Evolutionary conservation across 2,888 invertebrate genomes (phyloP).

Genomic region (Congeria kusceri): DNA sequence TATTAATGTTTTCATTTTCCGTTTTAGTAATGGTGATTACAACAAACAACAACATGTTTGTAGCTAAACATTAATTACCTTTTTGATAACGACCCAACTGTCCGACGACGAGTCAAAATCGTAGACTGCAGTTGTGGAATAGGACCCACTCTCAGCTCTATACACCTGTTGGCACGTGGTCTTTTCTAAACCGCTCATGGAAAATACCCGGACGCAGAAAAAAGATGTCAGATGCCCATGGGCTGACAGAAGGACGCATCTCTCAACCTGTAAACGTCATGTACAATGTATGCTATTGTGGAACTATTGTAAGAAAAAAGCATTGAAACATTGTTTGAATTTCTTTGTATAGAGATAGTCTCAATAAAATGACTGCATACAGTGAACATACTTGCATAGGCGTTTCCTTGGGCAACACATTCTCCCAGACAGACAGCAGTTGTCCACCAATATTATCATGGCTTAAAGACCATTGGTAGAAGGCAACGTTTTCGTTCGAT

Average conservation of each 20-base stretch:
- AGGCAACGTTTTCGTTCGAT: neutral
- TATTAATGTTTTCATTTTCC: too few relatives aligned
- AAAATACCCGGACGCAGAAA: conserved; percentile 24
- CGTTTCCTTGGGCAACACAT: too few relatives aligned
- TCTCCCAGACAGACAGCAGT: conserved; percentile 10
- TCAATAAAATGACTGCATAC: too few relatives aligned
- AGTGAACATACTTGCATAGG: too few relatives aligned
- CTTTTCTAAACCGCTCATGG: conserved; percentile 8
- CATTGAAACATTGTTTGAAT: too few relatives aligned
- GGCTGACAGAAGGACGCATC: conserved; percentile 14
- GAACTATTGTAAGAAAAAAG: too few relatives aligned
- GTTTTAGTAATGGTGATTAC: too few relatives aligned
- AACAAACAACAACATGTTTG: too few relatives aligned
- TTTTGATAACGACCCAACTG: conserved; percentile 18
- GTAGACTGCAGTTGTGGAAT: conserved; percentile 18
- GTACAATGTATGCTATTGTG: too few relatives aligned
- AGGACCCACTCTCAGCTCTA: neutral
- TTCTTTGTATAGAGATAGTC: too few relatives aligned
- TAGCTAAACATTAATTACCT: too few relatives aligned
- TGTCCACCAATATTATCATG: neutral
- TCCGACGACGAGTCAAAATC: conserved; percentile 25
- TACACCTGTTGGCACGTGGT: conserved; percentile 8
- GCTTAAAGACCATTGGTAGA: conserved; percentile 12
- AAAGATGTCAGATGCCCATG: conserved; percentile 9
- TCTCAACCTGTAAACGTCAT: conserved; percentile 15